These are phyloP conservation scores for Melanitta fusca DNA, from an alignment of 2,797 vertebrate species.

Conservation along the genomic window DNA sequence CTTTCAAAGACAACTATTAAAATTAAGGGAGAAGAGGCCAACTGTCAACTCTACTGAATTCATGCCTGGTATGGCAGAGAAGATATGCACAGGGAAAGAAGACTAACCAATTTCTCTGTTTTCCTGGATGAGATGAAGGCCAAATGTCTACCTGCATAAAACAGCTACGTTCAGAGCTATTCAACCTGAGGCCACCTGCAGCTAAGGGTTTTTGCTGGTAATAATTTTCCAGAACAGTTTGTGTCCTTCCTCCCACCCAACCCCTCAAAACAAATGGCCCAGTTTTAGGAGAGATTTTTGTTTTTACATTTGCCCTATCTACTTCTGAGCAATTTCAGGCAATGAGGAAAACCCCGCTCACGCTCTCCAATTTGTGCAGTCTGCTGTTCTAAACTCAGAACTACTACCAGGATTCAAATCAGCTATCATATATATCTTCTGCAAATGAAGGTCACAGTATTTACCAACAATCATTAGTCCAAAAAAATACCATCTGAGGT, in stretches of 20 bases:
- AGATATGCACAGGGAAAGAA: background rate
- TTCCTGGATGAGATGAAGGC: conserved; percentile 1
- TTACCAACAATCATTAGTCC: background rate
- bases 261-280: background rate
- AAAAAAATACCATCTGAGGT: background rate
- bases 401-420: background rate
- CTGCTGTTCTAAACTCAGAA: background rate
- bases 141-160: background rate
- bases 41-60: conserved; percentile 49
- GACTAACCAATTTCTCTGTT: background rate
- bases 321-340: background rate
- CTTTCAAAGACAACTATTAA: conserved; percentile 65
- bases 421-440: background rate
- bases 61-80: background rate
- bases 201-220: conserved; percentile 1
- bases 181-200: background rate
- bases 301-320: background rate
- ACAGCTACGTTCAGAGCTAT: background rate
- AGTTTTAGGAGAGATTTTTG: background rate
- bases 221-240: background rate
- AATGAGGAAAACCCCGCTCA: background rate
- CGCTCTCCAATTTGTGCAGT: background rate
- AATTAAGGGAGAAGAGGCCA: conserved; percentile 48
- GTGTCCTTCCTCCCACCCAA: background rate
- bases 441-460: background rate